A percentile compares a stretch with the other conserved stretches of the same genome.
Conservation (phyloP, 2,113 vertebrate genomes). For the Alaudala cheleensis region DNA sequence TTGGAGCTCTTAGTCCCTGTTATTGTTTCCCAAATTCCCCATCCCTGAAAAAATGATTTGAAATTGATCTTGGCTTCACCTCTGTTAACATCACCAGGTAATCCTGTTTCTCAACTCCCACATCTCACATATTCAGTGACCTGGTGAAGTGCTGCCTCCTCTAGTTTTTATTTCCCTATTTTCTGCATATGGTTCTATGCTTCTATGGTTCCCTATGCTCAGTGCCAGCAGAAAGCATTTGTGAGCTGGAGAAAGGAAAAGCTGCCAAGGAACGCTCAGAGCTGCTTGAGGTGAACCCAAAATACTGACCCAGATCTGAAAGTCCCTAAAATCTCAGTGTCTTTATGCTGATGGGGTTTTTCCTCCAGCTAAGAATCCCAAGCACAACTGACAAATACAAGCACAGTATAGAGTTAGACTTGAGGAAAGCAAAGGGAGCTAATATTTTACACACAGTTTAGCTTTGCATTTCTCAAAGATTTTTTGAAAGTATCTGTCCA, state of each 20-base stretch:
- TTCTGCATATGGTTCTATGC: not conserved
- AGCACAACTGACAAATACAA: not conserved
- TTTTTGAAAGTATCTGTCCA: not conserved
- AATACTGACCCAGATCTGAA: not conserved
- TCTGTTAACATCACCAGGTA: not conserved
- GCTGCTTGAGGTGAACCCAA: not conserved
- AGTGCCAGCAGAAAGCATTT: not conserved
- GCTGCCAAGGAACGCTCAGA: not conserved
- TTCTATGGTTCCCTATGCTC: not conserved
- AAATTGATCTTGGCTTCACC: not conserved
- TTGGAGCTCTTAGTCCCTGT: not conserved
- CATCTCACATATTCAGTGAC: not conserved
- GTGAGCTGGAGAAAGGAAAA: not conserved
- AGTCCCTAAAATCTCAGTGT: not conserved
- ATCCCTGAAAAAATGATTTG: not conserved
- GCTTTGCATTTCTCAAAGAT: not conserved
- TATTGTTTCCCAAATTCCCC: not conserved
- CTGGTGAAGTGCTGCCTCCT: not conserved
- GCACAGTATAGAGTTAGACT: not conserved
- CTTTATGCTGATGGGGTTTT: not conserved
- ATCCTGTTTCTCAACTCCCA: slow-evolving; percentile 9
- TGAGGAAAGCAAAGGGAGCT: not conserved
- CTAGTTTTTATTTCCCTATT: not conserved
- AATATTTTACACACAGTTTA: not conserved
- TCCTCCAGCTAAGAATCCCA: not conserved